Evolutionary conservation across 2,797 vertebrate species (phyloP), one percentile per base, ranked within the genome.

Genomic region (Microctenopoma steveboyesi): DNA sequence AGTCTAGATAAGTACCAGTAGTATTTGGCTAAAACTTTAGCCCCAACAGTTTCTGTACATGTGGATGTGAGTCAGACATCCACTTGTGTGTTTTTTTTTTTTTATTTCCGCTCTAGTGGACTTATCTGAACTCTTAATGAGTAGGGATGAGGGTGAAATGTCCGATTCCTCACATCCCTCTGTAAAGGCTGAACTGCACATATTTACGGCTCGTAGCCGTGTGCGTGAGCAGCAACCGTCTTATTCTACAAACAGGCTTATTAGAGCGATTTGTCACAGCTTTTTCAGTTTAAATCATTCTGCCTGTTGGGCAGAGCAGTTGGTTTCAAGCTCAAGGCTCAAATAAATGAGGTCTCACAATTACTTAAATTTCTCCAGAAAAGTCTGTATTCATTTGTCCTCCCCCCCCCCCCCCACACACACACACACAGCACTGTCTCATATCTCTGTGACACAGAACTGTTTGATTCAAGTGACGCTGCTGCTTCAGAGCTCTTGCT

Each of bases 321-420:
- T 82, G 77, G 62, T 59, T 72, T 71, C 50, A 58, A 64, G 40
- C 75, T 66, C 68, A 57, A 54, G 53, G 18, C 79, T 56, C 72
- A 59, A 51, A 79, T 64, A 76, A 85, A 81, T 81, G 14, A 79
- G 58, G 35, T 76, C 83, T 84, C 61, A 64, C 71, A 68, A n/a
- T 76, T 30, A 15, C 50, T 25, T 43, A 54, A 2, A 47, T 61
- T 52, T 62, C 48, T 37, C 51, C 63, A 58, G 47, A 78, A 63
- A 64, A 64, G 58, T 73, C 78, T 46, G 42, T 15, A 52, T 79
- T 84, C 12, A 68, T 82, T 71, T 56, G 64, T 64, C 25, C 53
- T 75, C 78, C 49, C 35, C 45, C 64, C 43, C 43, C 43, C 7
- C 59, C 56, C 42, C 42, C 7, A n/a, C n/a, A 18, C 18, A 18